Percentiles rank a stretch among this genome's conserved stretches.
phyloP scores from a whole-genome alignment of 2,113 vertebrate genomes.

The Cinclus cinclus region DNA sequence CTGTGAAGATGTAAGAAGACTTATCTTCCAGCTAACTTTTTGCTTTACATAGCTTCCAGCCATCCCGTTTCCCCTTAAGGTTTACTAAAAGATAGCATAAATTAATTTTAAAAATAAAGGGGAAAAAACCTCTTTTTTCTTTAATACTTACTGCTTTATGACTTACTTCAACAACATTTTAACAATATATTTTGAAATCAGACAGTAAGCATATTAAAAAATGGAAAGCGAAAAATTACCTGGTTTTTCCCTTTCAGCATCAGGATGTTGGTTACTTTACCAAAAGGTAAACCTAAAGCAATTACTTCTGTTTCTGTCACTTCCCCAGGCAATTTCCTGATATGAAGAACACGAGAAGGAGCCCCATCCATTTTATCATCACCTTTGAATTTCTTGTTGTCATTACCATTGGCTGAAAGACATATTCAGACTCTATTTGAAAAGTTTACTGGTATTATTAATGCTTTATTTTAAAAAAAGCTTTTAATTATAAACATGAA shows the following conservation, averaged over 20 bases:
- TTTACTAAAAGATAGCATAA: not conserved
- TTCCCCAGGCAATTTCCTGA: constrained; percentile 94
- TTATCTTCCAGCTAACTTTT: not conserved
- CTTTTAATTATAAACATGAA: not conserved
- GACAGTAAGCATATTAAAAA: not conserved
- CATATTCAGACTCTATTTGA: constrained; percentile 54
- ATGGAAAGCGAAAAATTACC: constrained; percentile 69
- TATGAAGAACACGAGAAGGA: constrained; percentile 96
- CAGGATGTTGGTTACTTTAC: constrained; percentile 98
- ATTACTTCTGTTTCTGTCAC: constrained; percentile 97
- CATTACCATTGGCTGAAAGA: constrained; percentile 93
- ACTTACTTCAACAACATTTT: not conserved
- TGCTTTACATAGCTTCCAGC: not conserved
- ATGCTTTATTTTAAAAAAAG: not conserved
- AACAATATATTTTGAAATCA: not conserved
- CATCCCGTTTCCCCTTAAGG: rapidly evolving
- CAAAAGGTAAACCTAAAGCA: constrained; percentile 94
- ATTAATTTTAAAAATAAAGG: not conserved
- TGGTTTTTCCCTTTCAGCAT: constrained; percentile 98
- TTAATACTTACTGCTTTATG: not conserved
- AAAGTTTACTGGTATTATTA: not conserved
- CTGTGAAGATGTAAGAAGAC: not conserved
- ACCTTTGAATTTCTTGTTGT: constrained; percentile 94
- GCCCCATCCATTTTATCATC: constrained; percentile 91
- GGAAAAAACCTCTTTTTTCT: not conserved